These are phyloP conservation scores for Sula dactylatra DNA, from an alignment of 2,113 vertebrate genomes.

Conservation along the genomic window DNA sequence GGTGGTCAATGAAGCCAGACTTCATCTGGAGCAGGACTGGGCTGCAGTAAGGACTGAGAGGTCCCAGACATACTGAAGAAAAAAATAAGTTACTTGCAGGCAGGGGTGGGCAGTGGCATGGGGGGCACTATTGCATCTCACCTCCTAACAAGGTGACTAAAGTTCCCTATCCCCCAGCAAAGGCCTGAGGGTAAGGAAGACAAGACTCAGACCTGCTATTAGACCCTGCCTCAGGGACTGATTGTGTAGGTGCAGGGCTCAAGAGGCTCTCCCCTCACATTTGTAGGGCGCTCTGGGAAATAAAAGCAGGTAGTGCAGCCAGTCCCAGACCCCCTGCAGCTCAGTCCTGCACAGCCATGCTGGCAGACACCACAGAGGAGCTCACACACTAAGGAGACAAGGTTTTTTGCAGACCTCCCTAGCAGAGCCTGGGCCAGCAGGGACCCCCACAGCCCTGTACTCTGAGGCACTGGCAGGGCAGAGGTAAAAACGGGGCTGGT, in stretches of 20 bases:
- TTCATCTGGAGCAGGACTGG: neutral
- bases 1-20: neutral
- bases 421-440: neutral
- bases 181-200: neutral
- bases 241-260: neutral
- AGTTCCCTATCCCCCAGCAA: neutral
- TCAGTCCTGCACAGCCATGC: neutral
- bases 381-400: neutral
- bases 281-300: neutral
- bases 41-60: neutral
- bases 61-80: neutral
- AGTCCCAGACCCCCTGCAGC: neutral
- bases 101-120: too few species aligned
- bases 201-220: neutral
- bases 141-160: neutral
- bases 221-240: neutral
- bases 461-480: neutral
- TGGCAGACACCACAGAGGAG: neutral
- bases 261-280: neutral
- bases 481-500: neutral
- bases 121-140: neutral
- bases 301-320: neutral
- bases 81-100: neutral
- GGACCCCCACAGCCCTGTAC: neutral
- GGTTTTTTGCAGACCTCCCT: neutral